These are phyloP conservation scores for Dicrurus megarhynchus DNA, from an alignment of 2,113 vertebrate genomes.

Conservation along the genomic window DNA sequence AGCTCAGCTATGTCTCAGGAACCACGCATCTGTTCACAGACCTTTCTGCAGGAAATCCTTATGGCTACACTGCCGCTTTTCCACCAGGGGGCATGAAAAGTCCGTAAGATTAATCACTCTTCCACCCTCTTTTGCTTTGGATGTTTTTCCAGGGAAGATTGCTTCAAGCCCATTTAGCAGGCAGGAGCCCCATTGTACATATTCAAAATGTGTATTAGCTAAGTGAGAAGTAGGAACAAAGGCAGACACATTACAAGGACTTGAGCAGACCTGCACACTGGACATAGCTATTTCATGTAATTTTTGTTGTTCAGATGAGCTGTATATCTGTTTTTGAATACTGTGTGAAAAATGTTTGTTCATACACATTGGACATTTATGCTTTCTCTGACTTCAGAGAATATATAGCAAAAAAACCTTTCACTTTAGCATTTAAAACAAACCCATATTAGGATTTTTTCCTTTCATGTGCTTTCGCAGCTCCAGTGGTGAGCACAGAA, in stretches of 20 bases:
- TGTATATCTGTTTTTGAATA: not conserved
- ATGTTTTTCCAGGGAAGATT: not conserved
- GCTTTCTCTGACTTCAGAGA: not conserved
- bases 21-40: slow-evolving; percentile 49
- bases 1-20: slow-evolving; percentile 45
- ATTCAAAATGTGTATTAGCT: not conserved
- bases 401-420: not conserved
- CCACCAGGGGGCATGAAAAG: slow-evolving; percentile 72
- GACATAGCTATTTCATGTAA: not conserved
- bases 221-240: not conserved
- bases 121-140: not conserved
- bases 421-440: not conserved
- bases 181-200: not conserved
- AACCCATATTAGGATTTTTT: not conserved
- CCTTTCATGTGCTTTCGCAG: not conserved
- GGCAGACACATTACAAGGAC: not conserved
- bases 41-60: not conserved
- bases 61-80: not conserved
- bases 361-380: not conserved
- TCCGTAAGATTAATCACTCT: not conserved
- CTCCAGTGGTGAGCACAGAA: not conserved
- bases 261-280: not conserved
- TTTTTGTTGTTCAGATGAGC: not conserved
- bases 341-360: not conserved
- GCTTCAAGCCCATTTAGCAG: not conserved